Evolutionary conservation across 2,888 invertebrate genomes (phyloP).

Genomic region (Agrotis puta): DNA sequence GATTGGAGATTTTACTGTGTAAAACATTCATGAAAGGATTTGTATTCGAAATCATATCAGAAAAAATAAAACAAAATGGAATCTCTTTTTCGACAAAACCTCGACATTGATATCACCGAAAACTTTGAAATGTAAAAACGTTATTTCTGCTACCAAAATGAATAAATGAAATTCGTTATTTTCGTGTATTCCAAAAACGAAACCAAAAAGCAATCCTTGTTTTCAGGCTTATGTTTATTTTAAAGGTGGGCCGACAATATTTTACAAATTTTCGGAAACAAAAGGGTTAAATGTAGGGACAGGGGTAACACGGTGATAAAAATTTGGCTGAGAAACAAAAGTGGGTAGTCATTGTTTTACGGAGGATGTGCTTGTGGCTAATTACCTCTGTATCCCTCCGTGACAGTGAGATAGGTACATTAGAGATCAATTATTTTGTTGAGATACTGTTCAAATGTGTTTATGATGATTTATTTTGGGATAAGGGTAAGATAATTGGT

Average conservation of each 20-base stretch:
- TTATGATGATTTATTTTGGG: background rate
- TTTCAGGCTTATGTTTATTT: slow-evolving; percentile 36
- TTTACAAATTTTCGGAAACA: slow-evolving; percentile 31
- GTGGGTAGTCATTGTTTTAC: slow-evolving; percentile 22
- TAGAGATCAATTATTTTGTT: slow-evolving; percentile 37
- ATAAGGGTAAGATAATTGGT: background rate
- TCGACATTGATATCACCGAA: slow-evolving; percentile 4
- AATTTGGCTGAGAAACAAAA: slow-evolving; percentile 26
- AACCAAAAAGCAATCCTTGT: slow-evolving; percentile 44
- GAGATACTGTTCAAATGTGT: slow-evolving; percentile 12
- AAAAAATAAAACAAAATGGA: background rate
- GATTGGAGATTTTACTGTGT: slow-evolving; percentile 7
- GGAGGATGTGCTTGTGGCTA: slow-evolving; percentile 27
- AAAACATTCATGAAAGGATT: slow-evolving; percentile 2
- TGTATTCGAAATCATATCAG: background rate
- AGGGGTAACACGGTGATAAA: slow-evolving; percentile 21
- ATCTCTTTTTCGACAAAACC: background rate
- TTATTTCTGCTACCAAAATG: slow-evolving; percentile 7
- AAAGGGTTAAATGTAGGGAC: slow-evolving; percentile 30
- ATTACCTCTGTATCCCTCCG: slow-evolving; percentile 36
- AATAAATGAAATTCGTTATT: slow-evolving; percentile 31
- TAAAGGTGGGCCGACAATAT: slow-evolving; percentile 22
- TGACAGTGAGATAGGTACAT: slow-evolving; percentile 44
- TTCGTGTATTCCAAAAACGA: slow-evolving; percentile 19
- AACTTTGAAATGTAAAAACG: slow-evolving; percentile 25